A percentile compares a stretch with the other conserved stretches of the same genome.
Evolutionary conservation across 1,140 invertebrate species (phyloP).

Genomic region (Papilio aristodemus): DNA sequence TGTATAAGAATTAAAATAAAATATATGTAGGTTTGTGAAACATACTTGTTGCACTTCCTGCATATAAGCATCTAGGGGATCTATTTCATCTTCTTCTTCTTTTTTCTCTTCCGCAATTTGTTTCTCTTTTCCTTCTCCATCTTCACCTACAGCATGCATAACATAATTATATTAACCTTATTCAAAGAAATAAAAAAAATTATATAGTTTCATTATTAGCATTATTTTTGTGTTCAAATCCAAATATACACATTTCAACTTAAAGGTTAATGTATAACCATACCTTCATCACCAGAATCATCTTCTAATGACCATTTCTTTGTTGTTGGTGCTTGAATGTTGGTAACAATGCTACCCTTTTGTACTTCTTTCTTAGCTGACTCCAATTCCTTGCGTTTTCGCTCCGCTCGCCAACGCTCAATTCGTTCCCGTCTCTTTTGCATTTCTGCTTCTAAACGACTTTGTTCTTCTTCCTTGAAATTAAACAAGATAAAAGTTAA

Average conservation of each 20-base stretch:
- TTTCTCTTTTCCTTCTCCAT: slow-evolving; percentile 73
- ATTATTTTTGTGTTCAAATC: too few species aligned
- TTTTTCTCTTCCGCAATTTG: slow-evolving; percentile 55
- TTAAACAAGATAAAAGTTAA: too few species aligned
- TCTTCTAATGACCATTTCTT: slow-evolving; percentile 97
- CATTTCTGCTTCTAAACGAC: slow-evolving; percentile 96
- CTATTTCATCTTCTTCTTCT: slow-evolving; percentile 88
- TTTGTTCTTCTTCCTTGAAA: slow-evolving; percentile 90
- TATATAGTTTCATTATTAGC: too few species aligned
- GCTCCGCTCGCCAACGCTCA: slow-evolving; percentile 94
- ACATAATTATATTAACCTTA: too few species aligned
- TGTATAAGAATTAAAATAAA: slow-evolving; percentile 9
- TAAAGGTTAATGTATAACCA: not conserved
- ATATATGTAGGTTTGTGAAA: not conserved
- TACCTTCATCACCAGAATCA: slow-evolving; percentile 89
- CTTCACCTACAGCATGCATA: slow-evolving; percentile 56
- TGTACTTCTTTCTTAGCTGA: slow-evolving; percentile 87
- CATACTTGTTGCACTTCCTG: slow-evolving; percentile 81
- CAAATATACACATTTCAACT: too few species aligned
- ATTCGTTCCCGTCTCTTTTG: slow-evolving; percentile 96
- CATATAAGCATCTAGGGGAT: slow-evolving; percentile 99
- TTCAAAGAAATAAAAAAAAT: too few species aligned
- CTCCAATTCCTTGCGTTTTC: slow-evolving; percentile 92
- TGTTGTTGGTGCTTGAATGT: slow-evolving; percentile 81
- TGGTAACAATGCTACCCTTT: slow-evolving; percentile 80